A percentile compares a stretch with the other conserved stretches of the same genome.
These are phyloP conservation scores for Nannobrachium achirus DNA, from an alignment of 2,113 vertebrate genomes.

Conservation along the genomic window DNA sequence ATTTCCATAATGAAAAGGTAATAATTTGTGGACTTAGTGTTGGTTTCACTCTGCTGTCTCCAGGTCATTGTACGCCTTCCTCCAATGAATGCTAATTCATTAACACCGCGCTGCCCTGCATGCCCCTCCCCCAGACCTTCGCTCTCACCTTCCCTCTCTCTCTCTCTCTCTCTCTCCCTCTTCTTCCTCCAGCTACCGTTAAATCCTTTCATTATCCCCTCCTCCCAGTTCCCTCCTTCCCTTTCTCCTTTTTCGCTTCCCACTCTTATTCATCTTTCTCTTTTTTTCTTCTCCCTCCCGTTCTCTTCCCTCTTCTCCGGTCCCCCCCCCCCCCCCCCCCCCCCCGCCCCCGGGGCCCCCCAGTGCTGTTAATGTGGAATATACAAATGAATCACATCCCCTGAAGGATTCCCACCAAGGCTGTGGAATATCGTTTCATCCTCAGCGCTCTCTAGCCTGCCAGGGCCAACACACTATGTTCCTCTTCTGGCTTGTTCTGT, in stretches of 20 bases:
- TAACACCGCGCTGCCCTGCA: constrained; percentile 53
- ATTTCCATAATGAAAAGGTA: constrained; percentile 80
- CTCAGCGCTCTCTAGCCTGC: too few species aligned
- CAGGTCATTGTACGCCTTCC: constrained; percentile 65
- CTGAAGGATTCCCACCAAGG: constrained; percentile 22
- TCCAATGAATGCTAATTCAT: constrained; percentile 70
- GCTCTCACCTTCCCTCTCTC: constrained; percentile 62
- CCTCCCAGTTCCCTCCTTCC: neutral
- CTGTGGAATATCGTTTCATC: too few species aligned
- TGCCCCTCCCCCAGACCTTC: constrained; percentile 59
- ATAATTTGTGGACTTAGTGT: constrained; percentile 75
- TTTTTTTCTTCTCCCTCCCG: neutral
- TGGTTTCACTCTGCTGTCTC: constrained; percentile 69
- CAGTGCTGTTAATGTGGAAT: constrained; percentile 18
- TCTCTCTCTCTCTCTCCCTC: constrained; percentile 44
- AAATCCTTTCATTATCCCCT: neutral
- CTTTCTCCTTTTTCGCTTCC: neutral
- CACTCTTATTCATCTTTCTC: neutral
- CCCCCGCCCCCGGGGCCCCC: neutral
- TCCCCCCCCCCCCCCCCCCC: constrained; percentile 1
- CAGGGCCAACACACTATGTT: neutral
- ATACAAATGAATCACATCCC: constrained; percentile 37
- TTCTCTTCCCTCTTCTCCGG: too few species aligned
- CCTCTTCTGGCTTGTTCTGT: neutral
- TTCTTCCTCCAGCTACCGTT: neutral